Evolutionary conservation across 2,888 invertebrate genomes (phyloP).

Genomic region (Gerris lacustris): DNA sequence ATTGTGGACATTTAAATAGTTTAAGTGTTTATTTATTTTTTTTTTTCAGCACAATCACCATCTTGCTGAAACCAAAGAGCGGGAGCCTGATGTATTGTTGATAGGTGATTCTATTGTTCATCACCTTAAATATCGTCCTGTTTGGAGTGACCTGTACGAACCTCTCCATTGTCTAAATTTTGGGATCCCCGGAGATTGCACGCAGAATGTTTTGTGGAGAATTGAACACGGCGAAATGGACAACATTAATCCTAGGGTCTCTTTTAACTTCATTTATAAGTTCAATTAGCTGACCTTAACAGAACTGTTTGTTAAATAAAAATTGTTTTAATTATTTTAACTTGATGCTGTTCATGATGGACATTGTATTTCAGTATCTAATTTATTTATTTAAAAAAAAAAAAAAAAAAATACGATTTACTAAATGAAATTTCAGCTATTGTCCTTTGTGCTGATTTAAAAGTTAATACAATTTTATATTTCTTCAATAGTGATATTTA

Average conservation of each 20-base stretch:
- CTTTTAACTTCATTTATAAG: no score
- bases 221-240: slow-evolving; percentile 81
- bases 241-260: slow-evolving; percentile 73
- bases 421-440: no score
- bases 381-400: no score
- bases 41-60: slow-evolving; percentile 64
- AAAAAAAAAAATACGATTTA: no score
- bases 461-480: no score
- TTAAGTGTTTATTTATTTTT: background rate
- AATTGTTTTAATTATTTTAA: no score
- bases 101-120: slow-evolving; percentile 80
- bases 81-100: slow-evolving; percentile 84
- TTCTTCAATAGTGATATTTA: no score
- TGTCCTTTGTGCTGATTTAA: no score
- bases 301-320: no score
- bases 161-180: slow-evolving; percentile 85
- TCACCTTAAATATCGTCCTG: slow-evolving; percentile 66
- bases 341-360: no score
- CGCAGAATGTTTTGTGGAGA: slow-evolving; percentile 82
- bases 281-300: no score
- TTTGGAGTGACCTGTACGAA: slow-evolving; percentile 82
- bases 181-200: slow-evolving; percentile 76
- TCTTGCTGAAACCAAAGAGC: slow-evolving; percentile 69
- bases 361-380: no score
- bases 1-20: background rate